Evolutionary conservation across 2,888 invertebrate genomes (phyloP), one percentile per base, ranked within the genome.

Genomic region (Volucella bombylans): DNA sequence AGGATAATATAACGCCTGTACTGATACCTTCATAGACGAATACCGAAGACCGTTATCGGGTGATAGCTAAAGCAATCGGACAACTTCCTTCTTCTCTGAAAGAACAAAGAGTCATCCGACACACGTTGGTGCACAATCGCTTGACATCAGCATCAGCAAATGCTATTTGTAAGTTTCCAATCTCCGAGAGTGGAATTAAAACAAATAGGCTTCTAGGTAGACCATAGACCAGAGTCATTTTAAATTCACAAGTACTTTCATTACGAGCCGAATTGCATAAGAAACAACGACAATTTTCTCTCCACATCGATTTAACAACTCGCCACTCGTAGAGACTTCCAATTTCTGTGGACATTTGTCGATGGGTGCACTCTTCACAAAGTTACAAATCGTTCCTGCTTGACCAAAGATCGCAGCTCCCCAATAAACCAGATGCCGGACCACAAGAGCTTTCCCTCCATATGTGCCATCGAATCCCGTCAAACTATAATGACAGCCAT

Each of bases 301-400:
- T 73, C 49, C 52, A n/a, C 55, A n/a, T 61, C 10, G 12, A 15
- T 59, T 6, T 11, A 38, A n/a, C 10, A 43, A 6, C 3, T n/a
- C 31, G 1, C 50, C 59, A 59, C 38, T 18, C 38, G 50, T 12
- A 49, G 55, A 52, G 15, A 49, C 73, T 55, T 43, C 49, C 77
- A 67, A 64, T 72, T 78, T 47, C 68, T 59, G 38, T 45, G 8
- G 50, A 52, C 55, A 54, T 45, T 18, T 38, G 14, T 6, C 38
- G 54, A 18, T 43, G 31, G 23, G 54, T 55, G 73, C 82, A 79
- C 65, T 39, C 54, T 71, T 71, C 45, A 50, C 61, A 81, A 57
- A 43, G 14, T 77, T 68, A 85, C 72, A 81, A 85, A 85, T 85
- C 55, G 59, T 72, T 57, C 68, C 49, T 67, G 43, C 76, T 81